Conservation (phyloP, 2,113 vertebrate species). For the Gracilinanus agilis region DNA sequence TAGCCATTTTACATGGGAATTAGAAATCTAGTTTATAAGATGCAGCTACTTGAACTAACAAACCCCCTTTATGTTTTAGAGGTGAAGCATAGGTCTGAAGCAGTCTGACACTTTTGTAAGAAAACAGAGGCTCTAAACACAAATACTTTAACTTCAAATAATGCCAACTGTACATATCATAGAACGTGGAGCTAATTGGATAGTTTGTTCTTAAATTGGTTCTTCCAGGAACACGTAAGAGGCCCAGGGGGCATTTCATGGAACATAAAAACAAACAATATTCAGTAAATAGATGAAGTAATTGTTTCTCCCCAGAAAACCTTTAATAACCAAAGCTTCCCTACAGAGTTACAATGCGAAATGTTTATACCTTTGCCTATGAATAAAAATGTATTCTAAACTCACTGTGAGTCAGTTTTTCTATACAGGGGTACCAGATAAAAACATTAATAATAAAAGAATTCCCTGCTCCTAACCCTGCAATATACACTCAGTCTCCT, state of each 20-base stretch:
- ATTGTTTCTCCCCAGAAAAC: constrained; percentile 74
- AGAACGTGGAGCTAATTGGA: constrained; percentile 68
- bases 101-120: constrained; percentile 10
- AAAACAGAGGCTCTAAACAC: constrained; percentile 27
- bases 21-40: background rate
- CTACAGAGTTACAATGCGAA: constrained; percentile 70
- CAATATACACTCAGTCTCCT: background rate
- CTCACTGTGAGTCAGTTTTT: constrained; percentile 61
- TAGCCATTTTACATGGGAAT: background rate
- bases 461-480: background rate
- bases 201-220: constrained; percentile 65
- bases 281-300: constrained; percentile 72
- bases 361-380: constrained; percentile 65
- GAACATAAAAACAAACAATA: constrained; percentile 76
- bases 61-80: background rate
- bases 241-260: constrained; percentile 59
- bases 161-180: constrained; percentile 38
- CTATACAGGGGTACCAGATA: constrained; percentile 33
- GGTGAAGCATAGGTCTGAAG: background rate
- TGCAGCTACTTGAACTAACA: constrained; percentile 10
- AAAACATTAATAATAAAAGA: constrained; percentile 53
- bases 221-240: constrained; percentile 71
- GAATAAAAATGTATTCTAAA: constrained; percentile 68
- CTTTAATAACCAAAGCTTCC: constrained; percentile 72
- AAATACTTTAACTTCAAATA: constrained; percentile 65